Percentiles rank a stretch among this genome's conserved stretches.
Conservation (phyloP, 2,113 vertebrate genomes). For the Pungitius pungitius region DNA sequence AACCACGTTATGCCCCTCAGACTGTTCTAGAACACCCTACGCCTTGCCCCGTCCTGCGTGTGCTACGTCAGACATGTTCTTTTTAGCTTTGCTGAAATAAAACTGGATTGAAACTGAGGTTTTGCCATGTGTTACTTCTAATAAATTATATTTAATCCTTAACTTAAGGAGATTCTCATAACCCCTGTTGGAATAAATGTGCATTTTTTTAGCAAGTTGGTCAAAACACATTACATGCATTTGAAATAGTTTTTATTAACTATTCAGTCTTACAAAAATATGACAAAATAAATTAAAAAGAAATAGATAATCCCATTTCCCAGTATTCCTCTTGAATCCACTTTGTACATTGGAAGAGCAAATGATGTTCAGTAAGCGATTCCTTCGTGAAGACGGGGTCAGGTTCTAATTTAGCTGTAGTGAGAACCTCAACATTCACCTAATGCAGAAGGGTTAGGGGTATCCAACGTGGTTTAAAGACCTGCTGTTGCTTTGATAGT, state of each 20-base stretch:
- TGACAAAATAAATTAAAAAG: slow-evolving; percentile 99
- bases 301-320: slow-evolving; percentile 90
- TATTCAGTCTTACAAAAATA: slow-evolving; percentile 99
- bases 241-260: slow-evolving; percentile 93
- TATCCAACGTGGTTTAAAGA: slow-evolving; percentile 11
- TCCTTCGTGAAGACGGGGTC: slow-evolving; percentile 65
- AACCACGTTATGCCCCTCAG: slow-evolving; percentile 50
- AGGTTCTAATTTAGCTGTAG: slow-evolving; percentile 52
- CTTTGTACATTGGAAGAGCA: slow-evolving; percentile 83
- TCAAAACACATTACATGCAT: slow-evolving; percentile 56
- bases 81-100: slow-evolving; percentile 76
- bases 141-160: not conserved
- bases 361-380: slow-evolving; percentile 75
- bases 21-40: slow-evolving; percentile 60
- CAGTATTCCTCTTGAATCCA: slow-evolving; percentile 71
- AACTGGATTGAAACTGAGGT: slow-evolving; percentile 60
- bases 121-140: slow-evolving; percentile 39
- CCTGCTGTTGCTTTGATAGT: slow-evolving; percentile 17
- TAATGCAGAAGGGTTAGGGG: slow-evolving; percentile 6
- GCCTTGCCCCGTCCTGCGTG: slow-evolving; percentile 56
- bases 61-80: slow-evolving; percentile 56
- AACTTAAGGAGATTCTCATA: not conserved
- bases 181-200: not conserved
- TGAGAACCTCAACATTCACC: slow-evolving; percentile 40
- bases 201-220: slow-evolving; percentile 1